Base-by-base conservation (phyloP, 1,140 invertebrate genomes). In the Zaprionus gabonicus region DNA sequence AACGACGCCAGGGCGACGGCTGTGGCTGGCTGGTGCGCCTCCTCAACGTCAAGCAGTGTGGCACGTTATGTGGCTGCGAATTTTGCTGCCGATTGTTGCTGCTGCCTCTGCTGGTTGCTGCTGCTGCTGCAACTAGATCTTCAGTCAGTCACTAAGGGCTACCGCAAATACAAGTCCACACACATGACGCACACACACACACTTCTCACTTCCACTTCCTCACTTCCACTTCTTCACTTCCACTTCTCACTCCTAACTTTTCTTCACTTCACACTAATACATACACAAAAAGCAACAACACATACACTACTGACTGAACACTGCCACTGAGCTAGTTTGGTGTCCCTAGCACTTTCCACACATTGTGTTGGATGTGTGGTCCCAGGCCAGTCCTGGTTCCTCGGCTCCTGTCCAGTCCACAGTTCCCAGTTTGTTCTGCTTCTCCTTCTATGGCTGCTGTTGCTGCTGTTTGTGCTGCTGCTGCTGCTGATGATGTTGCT, bases 1-100 rank as follows among this genome's bases (percentile, higher is more conserved):
- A 88, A 88, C 81, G 84, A 88, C 66, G 84, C 84, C 84, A 88
- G 78, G 53, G 84, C 75, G 68, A 58, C 78, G 78, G 81, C 67
- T 66, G 84, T 65, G 71, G 53, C 57, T 36, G 82, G 71, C 41
- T 71, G 46, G 28, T 34, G 27, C 62, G 41, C 46, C 59, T 67
- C 38, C 68, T 70, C 57, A 65, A 64, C 65, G 62, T 80, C 68
- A 64, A 84, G 63, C 82, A 81, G 60, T 74, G 65, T 44, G 51
- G n/a, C 36, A 38, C 36, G 36, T 9, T 46, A 17, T 46, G 41
- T 46, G 41, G n/a, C 2, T 46, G n/a, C 20, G 13, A 25, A 20
- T 51, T 20, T n/a, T 20, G 46, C 10, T 51, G 20, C 44, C 28
- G 7, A 31, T 31, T 46, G 44, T 17, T 46, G 46, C 46, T 49